Evolutionary conservation across 1,140 invertebrate genomes (phyloP), one percentile per base, ranked within the genome.

Genomic region (Carposina sasakii): DNA sequence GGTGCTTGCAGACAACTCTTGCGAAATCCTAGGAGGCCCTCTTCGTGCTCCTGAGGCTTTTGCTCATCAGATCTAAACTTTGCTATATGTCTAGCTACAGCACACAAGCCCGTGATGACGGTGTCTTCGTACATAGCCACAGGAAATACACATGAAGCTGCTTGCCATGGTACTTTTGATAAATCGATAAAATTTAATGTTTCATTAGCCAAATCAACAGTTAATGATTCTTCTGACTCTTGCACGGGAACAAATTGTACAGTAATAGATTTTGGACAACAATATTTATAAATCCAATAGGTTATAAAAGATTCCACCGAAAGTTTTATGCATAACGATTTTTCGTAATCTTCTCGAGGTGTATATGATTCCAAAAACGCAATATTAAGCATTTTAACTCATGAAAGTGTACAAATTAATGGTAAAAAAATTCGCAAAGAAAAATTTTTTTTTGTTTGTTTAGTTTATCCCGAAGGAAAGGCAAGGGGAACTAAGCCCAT

Each of bases 1-100:
- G 93, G 94, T 8, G 94, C 92, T 52, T 92, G 85, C 1, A 96
- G 82, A 70, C 94, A 96, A 34, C 90, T 89, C 37, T 88, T 88
- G 49, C 93, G 89, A 62, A 96, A 96, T 2, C 94, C 94, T 13
- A 96, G 73, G 21, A 93, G 75, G 13, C 86, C 78, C 16, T 86
- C 82, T 13, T 86, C 81, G 37, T 87, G 73, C 44, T 83, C 77
- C 34, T 65, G 50, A 12, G 37, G 3, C n/a, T 51, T 58, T 19
- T 16, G 53, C 1, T 39, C 0, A 28, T 42, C 39, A 6, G 47
- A 60, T 39, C 64, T 71, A 50, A 67, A 60, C 66, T 89, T 89
- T 28, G 90, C 83, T 3, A 94, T 88, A 60, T 91, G 87, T 5
- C 93, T 81, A 34, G 91, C 85, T 13, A 91, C 91, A 1, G 88